These are phyloP conservation scores for Callopanchax toddi DNA, from an alignment of 2,113 vertebrate species.

Conservation along the genomic window DNA sequence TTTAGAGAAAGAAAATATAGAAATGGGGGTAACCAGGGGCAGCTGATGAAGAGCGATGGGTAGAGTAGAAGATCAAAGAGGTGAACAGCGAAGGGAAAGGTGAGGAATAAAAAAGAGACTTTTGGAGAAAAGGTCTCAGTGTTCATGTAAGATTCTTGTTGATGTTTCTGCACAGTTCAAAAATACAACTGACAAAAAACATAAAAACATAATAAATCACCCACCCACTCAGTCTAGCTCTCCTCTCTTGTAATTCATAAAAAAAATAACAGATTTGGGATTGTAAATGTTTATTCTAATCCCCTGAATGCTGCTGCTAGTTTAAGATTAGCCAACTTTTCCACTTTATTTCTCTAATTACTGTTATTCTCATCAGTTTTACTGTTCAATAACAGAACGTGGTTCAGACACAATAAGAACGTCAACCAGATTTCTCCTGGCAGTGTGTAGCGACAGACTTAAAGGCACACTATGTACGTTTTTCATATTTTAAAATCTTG, in stretches of 20 bases:
- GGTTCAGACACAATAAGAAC: too few relatives aligned
- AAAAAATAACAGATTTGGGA: background rate
- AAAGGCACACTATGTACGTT: too few relatives aligned
- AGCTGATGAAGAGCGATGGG: slow-evolving; percentile 3
- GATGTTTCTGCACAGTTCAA: background rate
- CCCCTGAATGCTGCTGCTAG: too few relatives aligned
- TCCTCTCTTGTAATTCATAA: background rate
- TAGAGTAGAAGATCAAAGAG: slow-evolving; percentile 5
- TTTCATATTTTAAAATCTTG: too few relatives aligned
- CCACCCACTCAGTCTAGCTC: background rate
- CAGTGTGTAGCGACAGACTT: too few relatives aligned
- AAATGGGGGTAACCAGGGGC: slow-evolving; percentile 1
- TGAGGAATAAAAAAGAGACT: background rate
- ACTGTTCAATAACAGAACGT: too few relatives aligned
- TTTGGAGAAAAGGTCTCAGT: background rate
- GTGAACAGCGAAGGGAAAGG: background rate
- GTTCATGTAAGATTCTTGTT: background rate
- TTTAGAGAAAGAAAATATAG: slow-evolving; percentile 4
- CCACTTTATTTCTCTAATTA: too few relatives aligned
- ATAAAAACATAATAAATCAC: background rate
- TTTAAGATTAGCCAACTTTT: too few relatives aligned
- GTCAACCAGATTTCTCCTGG: too few relatives aligned
- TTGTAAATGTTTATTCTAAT: too few relatives aligned
- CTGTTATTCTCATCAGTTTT: too few relatives aligned
- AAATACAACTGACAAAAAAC: background rate